Conservation (phyloP, 2,888 invertebrate species). For the Caenorhabditis parvicauda region DNA sequence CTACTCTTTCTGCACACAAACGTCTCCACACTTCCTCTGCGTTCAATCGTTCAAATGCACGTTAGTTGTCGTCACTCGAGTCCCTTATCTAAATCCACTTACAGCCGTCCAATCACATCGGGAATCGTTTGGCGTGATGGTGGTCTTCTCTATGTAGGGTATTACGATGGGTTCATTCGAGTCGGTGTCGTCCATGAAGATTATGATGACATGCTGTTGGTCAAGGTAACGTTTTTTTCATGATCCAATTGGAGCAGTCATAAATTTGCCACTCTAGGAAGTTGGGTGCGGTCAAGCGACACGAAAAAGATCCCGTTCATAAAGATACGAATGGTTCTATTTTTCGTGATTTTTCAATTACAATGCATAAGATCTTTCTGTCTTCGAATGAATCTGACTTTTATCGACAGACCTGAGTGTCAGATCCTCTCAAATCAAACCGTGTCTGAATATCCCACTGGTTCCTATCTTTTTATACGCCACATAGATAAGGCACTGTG, state of each 20-base stretch:
- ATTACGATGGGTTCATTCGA: conserved; percentile 38
- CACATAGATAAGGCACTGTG: too few relatives aligned
- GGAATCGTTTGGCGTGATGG: conserved; percentile 37
- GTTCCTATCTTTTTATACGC: too few relatives aligned
- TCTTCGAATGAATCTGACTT: too few relatives aligned
- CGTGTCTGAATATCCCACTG: too few relatives aligned
- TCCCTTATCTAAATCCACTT: conserved; percentile 3
- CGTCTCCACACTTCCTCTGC: conserved; percentile 24
- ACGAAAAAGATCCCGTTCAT: too few relatives aligned
- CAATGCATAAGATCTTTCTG: too few relatives aligned
- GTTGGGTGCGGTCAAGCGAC: too few relatives aligned
- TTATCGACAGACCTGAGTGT: too few relatives aligned
- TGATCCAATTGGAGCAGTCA: not conserved
- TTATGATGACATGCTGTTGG: conserved; percentile 43
- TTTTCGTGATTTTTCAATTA: too few relatives aligned
- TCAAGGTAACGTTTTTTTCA: conserved; percentile 15
- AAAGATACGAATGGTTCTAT: too few relatives aligned
- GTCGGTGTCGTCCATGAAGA: conserved; percentile 40
- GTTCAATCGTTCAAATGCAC: conserved; percentile 37
- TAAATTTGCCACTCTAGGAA: not conserved
- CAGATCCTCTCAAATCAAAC: too few relatives aligned
- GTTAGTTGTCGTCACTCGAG: conserved; percentile 9
- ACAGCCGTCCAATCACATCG: conserved; percentile 28
- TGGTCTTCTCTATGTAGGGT: conserved; percentile 34
- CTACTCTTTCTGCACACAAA: conserved; percentile 34